Base-by-base conservation (phyloP, 2,797 vertebrate genomes). In the Merluccius polli region DNA sequence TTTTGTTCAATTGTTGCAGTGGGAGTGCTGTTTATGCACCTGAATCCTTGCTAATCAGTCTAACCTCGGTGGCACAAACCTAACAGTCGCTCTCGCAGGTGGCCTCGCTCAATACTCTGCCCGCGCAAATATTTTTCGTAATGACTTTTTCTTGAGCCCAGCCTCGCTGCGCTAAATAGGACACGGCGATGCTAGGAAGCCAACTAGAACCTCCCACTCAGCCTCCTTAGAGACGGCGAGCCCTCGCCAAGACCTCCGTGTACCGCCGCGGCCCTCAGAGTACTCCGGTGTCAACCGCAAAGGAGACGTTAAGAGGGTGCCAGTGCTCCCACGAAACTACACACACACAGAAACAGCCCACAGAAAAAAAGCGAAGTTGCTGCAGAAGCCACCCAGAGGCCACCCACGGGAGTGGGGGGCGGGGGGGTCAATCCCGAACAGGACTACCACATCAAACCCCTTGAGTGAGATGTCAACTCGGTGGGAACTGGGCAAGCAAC, bases 1-100 rank as follows among this genome's bases (percentile, higher is more conserved):
- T 78, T 86, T 84, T 83, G 81, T 72, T 52, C 74, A 73, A 78
- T 70, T 83, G 75, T 75, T 75, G 59, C 82, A 74, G 71, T 79
- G 65, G 24, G 41, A 68, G 76, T 75, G 72, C 38, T 29, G 78
- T 78, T 78, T 63, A 72, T 33, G 41, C 4, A 0, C 24, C 70
- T 27, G 48, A 80, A 78, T 75, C 41, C 11, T 44, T 48, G 63
- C 71, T 80, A 81, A 82, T 84, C 73, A 73, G 59, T 77, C 86
- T 83, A 77, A 83, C 78, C 79, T 82, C 73, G 12, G 4, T 32
- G 59, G 1, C 59, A 13, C 59, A 27, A 2, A 4, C 59, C 59
- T 0, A 59, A 24, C 52, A 59, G 52, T n/a, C 10, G n/a, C 67
- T 31, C 67, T 69, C 18, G 29, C 67, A 31, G 67, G 27, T 31